Percentiles rank a stretch among this genome's conserved stretches.
Evolutionary conservation across 1,140 invertebrate species (phyloP).

Genomic region (Geopemphigus sp.): DNA sequence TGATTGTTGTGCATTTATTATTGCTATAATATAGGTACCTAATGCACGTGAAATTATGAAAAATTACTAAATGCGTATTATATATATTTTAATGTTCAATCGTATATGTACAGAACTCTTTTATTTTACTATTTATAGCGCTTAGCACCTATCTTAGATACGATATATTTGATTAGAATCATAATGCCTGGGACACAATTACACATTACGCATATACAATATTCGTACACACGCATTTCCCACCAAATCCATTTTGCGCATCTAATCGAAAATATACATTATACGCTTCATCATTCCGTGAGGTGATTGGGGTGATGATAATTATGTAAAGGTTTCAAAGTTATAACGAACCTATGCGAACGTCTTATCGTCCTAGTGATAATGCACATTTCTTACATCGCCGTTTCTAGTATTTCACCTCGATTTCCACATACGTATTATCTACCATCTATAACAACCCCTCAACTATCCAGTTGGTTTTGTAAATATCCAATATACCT

Average conservation of each 20-base stretch:
- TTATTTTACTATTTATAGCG: slow-evolving; percentile 6
- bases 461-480: background rate
- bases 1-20: background rate
- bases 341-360: background rate
- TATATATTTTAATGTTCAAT: background rate
- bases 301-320: too few relatives aligned
- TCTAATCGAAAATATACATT: too few relatives aligned
- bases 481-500: background rate
- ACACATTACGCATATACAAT: background rate
- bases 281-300: too few relatives aligned
- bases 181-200: background rate
- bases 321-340: background rate
- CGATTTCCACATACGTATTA: background rate
- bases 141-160: slow-evolving; percentile 14
- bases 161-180: slow-evolving; percentile 8
- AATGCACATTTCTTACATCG: background rate
- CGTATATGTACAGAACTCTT: background rate
- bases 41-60: slow-evolving; percentile 8
- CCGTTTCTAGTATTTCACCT: background rate
- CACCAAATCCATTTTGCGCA: too few relatives aligned
- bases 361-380: background rate
- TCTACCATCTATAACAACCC: background rate
- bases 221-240: background rate
- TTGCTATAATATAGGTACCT: background rate
- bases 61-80: slow-evolving; percentile 11